Evolutionary conservation across 2,888 invertebrate genomes (phyloP).

Genomic region (Danaus chrysippus): DNA sequence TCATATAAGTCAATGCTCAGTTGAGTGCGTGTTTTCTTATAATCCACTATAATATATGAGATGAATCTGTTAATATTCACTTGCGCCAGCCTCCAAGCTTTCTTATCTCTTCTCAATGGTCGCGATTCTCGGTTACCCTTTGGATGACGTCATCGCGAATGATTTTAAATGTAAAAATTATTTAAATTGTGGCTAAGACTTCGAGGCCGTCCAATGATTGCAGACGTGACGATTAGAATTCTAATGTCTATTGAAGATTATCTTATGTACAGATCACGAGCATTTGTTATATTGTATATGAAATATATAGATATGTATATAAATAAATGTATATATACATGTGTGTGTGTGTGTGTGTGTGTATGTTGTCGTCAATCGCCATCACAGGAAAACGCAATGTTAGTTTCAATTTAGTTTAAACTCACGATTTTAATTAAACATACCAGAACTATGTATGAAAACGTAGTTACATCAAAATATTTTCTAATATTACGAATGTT

Average conservation of each 20-base stretch:
- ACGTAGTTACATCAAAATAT: no score
- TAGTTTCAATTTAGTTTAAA: no score
- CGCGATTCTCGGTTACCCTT: constrained; percentile 78
- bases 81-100: constrained; percentile 48
- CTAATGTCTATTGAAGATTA: constrained; percentile 8
- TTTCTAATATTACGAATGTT: no score
- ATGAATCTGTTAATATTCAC: constrained; percentile 19
- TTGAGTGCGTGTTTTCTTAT: constrained; percentile 9
- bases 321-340: no score
- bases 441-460: no score
- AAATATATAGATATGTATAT: no score
- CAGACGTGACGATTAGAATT: constrained; percentile 23
- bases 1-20: no score
- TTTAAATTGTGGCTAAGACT: constrained; percentile 73
- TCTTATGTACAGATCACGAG: not conserved
- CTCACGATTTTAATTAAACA: no score
- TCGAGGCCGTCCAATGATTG: constrained; percentile 34
- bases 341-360: no score
- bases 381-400: no score
- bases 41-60: not conserved
- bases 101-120: constrained; percentile 75
- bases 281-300: no score
- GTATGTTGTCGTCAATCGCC: no score
- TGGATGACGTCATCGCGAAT: constrained; percentile 77
- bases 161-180: constrained; percentile 80